Conservation (phyloP, 2,113 vertebrate species). For the Rafetus swinhoei region DNA sequence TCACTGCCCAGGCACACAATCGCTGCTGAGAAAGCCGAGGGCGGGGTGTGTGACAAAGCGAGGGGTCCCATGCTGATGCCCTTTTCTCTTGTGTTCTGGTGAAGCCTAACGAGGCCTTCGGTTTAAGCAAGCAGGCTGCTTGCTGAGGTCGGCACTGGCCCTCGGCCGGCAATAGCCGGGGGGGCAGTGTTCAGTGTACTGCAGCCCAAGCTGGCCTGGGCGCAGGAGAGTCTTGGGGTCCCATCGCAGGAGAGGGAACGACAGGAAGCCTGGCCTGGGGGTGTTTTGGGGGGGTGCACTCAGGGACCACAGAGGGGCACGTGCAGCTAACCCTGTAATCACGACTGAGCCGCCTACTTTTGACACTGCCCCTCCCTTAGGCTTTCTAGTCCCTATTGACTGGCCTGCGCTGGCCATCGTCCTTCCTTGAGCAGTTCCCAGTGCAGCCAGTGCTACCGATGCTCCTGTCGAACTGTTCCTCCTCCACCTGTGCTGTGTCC, state of each 20-base stretch:
- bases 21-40: not conserved
- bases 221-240: not conserved
- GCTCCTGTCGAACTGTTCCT: not conserved
- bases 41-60: not conserved
- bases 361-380: not conserved
- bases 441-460: accelerated
- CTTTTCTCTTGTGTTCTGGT: not conserved
- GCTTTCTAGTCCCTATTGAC: not conserved
- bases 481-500: not conserved
- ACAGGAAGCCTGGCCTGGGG: not conserved
- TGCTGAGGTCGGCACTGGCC: not conserved
- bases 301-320: not conserved
- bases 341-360: not conserved
- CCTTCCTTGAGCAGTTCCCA: not conserved
- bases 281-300: not conserved
- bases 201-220: not conserved
- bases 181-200: not conserved
- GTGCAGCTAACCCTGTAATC: not conserved
- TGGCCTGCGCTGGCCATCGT: not conserved
- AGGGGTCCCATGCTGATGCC: not conserved
- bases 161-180: not conserved
- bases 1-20: not conserved
- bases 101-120: not conserved
- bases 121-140: not conserved
- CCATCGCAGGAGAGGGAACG: not conserved